A percentile compares a stretch with the other conserved stretches of the same genome.
These are phyloP conservation scores for Notothenia rossii DNA, from an alignment of 2,113 vertebrate species.

Conservation along the genomic window DNA sequence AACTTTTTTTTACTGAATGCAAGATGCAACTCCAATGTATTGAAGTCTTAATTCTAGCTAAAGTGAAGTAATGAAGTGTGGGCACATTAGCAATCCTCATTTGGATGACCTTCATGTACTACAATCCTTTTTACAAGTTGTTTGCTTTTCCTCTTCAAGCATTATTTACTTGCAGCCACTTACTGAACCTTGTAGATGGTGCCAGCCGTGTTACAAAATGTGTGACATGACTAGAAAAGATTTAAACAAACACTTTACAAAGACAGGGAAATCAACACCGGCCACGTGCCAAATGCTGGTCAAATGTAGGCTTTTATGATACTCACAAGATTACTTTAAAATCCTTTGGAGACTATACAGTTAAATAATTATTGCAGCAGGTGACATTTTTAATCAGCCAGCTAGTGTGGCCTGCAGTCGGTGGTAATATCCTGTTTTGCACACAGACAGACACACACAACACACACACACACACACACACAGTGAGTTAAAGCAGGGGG, in stretches of 20 bases:
- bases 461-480: conserved; percentile 13
- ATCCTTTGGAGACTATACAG: background rate
- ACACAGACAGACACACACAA: conserved; percentile 22
- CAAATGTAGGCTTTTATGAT: no score
- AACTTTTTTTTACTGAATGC: no score
- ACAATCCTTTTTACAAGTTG: conserved; percentile 3
- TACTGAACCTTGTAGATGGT: conserved; percentile 22
- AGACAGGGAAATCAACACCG: background rate
- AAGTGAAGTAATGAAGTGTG: background rate
- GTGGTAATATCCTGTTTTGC: conserved; percentile 39
- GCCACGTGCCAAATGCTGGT: no score
- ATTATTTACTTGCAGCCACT: background rate
- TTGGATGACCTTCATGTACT: background rate
- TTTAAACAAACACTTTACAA: conserved; percentile 14
- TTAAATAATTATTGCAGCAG: conserved; percentile 1
- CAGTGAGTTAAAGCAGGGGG: conserved; percentile 45
- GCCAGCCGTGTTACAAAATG: conserved; percentile 44
- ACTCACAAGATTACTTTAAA: no score
- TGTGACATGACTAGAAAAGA: conserved; percentile 24
- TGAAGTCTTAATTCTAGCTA: no score
- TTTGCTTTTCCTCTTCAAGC: background rate
- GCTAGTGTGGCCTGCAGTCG: conserved; percentile 31
- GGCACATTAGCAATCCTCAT: background rate
- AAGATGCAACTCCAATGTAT: no score
- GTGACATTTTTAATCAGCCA: conserved; percentile 31